Conservation (phyloP, 2,888 invertebrate genomes). For the Drosophila leonis region DNA sequence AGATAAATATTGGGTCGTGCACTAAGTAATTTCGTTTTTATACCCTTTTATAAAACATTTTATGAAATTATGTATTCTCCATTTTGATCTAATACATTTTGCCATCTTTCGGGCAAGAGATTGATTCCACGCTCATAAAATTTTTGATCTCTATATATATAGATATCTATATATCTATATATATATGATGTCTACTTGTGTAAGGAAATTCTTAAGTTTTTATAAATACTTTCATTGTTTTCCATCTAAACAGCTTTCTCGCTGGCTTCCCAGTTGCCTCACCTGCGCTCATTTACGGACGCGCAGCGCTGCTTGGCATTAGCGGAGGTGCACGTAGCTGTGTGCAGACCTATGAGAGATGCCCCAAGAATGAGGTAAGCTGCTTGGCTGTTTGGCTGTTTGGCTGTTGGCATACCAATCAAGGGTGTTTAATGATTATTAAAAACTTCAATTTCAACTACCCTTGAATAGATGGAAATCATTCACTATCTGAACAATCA, state of each 20-base stretch:
- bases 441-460: conserved; percentile 18
- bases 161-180: no score
- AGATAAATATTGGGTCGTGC: no score
- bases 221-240: neutral
- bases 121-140: no score
- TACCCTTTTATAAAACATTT: no score
- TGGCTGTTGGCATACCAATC: conserved; percentile 14
- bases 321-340: conserved; percentile 86
- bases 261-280: conserved; percentile 85
- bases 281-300: conserved; percentile 90
- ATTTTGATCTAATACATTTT: no score
- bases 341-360: conserved; percentile 88
- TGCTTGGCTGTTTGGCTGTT: neutral
- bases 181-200: neutral
- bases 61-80: no score
- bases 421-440: conserved; percentile 43
- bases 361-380: conserved; percentile 88
- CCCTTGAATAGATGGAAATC: conserved; percentile 87
- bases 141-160: no score
- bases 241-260: conserved; percentile 71
- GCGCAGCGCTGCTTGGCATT: conserved; percentile 91
- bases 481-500: conserved; percentile 93
- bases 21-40: no score
- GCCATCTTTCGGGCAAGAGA: no score
- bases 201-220: neutral